Evolutionary conservation across 2,113 vertebrate genomes (phyloP).

Genomic region (Xerus inauris): DNA sequence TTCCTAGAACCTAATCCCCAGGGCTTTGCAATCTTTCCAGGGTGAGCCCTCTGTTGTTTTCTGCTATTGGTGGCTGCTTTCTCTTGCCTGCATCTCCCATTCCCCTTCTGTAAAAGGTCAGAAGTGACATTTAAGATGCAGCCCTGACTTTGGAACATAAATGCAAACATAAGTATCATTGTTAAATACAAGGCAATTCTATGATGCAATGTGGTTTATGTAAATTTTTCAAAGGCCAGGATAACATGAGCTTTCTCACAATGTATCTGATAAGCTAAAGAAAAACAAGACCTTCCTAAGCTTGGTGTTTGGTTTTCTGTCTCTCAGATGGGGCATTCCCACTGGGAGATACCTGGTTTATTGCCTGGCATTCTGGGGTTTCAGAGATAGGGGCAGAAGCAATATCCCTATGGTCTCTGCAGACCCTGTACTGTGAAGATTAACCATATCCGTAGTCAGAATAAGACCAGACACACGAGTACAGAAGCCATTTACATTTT

Average conservation of each 20-base stretch:
- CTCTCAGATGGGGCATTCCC: rapidly evolving
- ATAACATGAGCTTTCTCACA: rapidly evolving
- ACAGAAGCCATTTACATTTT: neutral
- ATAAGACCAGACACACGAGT: neutral
- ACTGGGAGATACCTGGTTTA: neutral
- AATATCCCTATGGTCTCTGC: neutral
- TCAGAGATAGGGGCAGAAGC: rapidly evolving
- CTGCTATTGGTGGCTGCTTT: too few species aligned
- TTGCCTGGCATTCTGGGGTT: neutral
- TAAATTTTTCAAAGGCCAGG: too few species aligned
- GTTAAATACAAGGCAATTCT: rapidly evolving
- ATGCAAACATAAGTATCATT: neutral
- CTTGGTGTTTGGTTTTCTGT: neutral
- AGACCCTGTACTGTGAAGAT: neutral
- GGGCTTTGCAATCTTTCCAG: neutral
- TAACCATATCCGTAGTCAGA: neutral
- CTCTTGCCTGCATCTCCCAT: neutral
- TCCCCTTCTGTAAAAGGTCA: neutral
- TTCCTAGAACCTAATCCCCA: neutral
- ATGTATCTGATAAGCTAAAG: neutral
- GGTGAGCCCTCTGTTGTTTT: neutral
- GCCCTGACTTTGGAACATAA: too few species aligned
- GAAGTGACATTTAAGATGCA: neutral
- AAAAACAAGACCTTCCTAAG: neutral
- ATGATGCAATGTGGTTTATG: rapidly evolving